These are phyloP conservation scores for Conchocele bisecta DNA, from an alignment of 2,888 invertebrate genomes.

Conservation along the genomic window DNA sequence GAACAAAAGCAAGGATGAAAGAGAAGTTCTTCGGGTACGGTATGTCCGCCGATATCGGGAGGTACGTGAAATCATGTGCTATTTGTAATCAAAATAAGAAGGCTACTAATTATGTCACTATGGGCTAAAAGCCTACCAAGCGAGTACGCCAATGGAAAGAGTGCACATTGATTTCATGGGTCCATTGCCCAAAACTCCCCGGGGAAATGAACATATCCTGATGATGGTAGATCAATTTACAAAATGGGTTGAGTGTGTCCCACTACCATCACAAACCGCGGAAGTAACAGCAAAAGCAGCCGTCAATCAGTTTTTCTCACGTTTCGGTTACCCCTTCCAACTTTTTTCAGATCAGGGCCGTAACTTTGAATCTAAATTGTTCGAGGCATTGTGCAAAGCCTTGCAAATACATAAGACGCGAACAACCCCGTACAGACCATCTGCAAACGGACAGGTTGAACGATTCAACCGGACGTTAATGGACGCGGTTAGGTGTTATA, in stretches of 20 bases:
- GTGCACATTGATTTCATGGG: conserved; percentile 35
- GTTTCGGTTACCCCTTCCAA: conserved; percentile 16
- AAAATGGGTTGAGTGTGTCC: conserved; percentile 24
- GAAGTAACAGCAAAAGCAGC: conserved; percentile 21
- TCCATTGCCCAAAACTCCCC: conserved; percentile 19
- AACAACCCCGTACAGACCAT: conserved; percentile 18
- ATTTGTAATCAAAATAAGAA: conserved; percentile 8
- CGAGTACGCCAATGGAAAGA: conserved; percentile 85
- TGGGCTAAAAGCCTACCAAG: conserved; percentile 87
- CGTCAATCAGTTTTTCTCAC: conserved; percentile 14
- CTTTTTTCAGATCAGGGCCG: conserved; percentile 13
- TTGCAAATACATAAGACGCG: conserved; percentile 18
- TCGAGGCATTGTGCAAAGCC: conserved; percentile 10
- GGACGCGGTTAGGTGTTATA: conserved; percentile 24
- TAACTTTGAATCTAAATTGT: conserved; percentile 7
- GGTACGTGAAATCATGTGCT: conserved; percentile 1
- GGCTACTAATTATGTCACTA: neutral
- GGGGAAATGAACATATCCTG: conserved; percentile 16
- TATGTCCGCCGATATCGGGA: neutral
- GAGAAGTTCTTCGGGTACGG: conserved; percentile 7
- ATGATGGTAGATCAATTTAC: conserved; percentile 34
- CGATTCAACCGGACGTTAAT: conserved; percentile 12
- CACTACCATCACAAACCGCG: conserved; percentile 13
- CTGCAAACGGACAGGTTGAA: conserved; percentile 20
- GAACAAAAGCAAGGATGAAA: conserved; percentile 11